These are phyloP conservation scores for Coreoperca whiteheadi DNA, from an alignment of 2,113 vertebrate species.

Conservation along the genomic window DNA sequence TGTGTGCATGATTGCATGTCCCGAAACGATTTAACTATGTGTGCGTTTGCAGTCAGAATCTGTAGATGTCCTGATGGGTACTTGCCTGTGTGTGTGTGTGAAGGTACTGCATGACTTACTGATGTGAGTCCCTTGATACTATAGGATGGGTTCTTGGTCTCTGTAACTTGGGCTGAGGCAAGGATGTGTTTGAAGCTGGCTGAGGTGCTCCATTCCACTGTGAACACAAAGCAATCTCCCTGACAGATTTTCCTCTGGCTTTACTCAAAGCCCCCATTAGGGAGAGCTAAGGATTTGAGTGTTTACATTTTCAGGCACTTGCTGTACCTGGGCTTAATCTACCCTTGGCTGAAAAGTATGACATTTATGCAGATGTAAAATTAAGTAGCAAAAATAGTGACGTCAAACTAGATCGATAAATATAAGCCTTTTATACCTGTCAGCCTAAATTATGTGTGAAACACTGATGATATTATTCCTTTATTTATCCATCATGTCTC, in stretches of 20 bases:
- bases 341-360: constrained; percentile 34
- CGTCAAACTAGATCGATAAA: constrained; percentile 5
- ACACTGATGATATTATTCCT: constrained; percentile 7
- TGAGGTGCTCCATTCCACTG: constrained; percentile 85
- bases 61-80: background rate
- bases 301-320: constrained; percentile 56
- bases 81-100: background rate
- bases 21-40: background rate
- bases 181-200: constrained; percentile 76
- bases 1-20: constrained; percentile 7
- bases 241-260: constrained; percentile 61
- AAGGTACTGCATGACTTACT: constrained; percentile 65
- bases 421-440: constrained; percentile 8
- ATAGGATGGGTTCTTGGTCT: constrained; percentile 77
- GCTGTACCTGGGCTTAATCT: constrained; percentile 47
- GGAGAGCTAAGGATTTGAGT: constrained; percentile 22
- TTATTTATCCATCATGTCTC: constrained; percentile 13
- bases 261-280: constrained; percentile 37
- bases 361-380: constrained; percentile 43
- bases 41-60: background rate
- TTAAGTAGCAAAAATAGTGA: background rate
- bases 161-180: constrained; percentile 76
- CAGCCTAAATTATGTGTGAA: background rate
- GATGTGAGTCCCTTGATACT: constrained; percentile 76
- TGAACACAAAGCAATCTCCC: constrained; percentile 57